phyloP scores from a whole-genome alignment of 1,140 invertebrate species.

The Aphelinus certus region DNA sequence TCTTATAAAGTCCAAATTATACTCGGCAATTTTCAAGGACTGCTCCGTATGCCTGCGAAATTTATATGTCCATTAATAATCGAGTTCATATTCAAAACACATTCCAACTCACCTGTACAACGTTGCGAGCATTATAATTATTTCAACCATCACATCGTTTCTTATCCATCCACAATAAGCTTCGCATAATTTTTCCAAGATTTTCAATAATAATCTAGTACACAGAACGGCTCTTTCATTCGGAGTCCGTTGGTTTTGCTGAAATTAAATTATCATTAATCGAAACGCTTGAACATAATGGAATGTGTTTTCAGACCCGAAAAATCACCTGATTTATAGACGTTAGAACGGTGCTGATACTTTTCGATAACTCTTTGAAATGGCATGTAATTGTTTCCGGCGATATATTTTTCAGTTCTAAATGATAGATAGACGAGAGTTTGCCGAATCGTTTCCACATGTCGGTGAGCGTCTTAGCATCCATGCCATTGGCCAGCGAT shows the following conservation, averaged over 20 bases:
- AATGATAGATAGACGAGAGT: conserved; percentile 45
- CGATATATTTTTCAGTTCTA: conserved; percentile 43
- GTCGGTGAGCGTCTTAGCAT: conserved; percentile 53
- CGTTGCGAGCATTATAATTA: conserved; percentile 48
- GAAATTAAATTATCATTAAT: conserved; percentile 26
- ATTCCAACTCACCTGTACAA: conserved; percentile 48
- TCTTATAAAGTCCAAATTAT: conserved; percentile 42
- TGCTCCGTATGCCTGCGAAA: conserved; percentile 48
- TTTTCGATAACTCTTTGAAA: conserved; percentile 45
- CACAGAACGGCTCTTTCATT: conserved; percentile 49
- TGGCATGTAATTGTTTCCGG: conserved; percentile 40
- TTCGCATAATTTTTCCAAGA: conserved; percentile 51
- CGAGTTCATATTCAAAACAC: background rate
- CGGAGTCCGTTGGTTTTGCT: conserved; percentile 42
- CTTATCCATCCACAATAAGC: conserved; percentile 46
- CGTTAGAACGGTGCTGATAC: conserved; percentile 44
- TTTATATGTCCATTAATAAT: background rate
- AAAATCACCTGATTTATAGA: conserved; percentile 43
- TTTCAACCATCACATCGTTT: conserved; percentile 39
- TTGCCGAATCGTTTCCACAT: conserved; percentile 56
- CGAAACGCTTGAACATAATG: background rate
- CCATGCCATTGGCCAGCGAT: conserved; percentile 48
- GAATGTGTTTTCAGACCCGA: background rate
- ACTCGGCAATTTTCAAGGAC: conserved; percentile 38
- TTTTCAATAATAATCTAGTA: conserved; percentile 50